Base-by-base conservation (phyloP, 2,113 vertebrate genomes). In the Pelecanoides urinatrix region DNA sequence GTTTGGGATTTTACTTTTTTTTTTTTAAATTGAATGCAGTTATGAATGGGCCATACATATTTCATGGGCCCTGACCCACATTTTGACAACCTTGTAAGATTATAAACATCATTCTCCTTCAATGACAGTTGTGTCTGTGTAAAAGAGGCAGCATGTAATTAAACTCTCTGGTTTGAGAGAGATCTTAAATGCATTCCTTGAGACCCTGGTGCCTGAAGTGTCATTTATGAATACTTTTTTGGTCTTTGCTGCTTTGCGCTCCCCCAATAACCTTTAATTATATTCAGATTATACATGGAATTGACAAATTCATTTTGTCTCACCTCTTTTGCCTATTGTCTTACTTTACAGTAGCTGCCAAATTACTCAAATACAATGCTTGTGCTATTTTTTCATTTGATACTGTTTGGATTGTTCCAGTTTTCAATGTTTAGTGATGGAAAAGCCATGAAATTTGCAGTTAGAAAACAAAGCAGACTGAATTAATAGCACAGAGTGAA, bases 261-360 rank as follows among this genome's bases (percentile, higher is more conserved):
- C 26, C n/a, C n/a, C 21, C 65, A 78, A 4, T 72, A 92, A 56
- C 45, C 74, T 82, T 76, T 91, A 92, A 95, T 94, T 95, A 91
- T 86, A 81, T 63, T 94, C 42, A 47, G 49, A 65, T 81, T 92
- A 55, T 72, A 42, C 13, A 32, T 0, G 1, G 42, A 86, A 70
- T 40, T 88, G 55, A 58, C 5, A 4, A 79, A 73, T 93, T 73
- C n/a, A 2, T 76, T 42, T 34, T 66, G 70, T 83, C 23, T 87
- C 61, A 44, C 67, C 34, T 80, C 22, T 87, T 94, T 77, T 94
- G 56, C 62, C 56, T 61, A 42, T 92, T 94, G 53, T 85, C 36
- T 80, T 84, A 38, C 52, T 76, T 91, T 74, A 86, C 68, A 77
- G 59, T 80, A 59, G 38, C 29, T 88, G 75, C 71, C 71, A 86